Base-by-base conservation (phyloP, 92 coral and sea anemone genomes). In the Virgularia gustaviana region DNA sequence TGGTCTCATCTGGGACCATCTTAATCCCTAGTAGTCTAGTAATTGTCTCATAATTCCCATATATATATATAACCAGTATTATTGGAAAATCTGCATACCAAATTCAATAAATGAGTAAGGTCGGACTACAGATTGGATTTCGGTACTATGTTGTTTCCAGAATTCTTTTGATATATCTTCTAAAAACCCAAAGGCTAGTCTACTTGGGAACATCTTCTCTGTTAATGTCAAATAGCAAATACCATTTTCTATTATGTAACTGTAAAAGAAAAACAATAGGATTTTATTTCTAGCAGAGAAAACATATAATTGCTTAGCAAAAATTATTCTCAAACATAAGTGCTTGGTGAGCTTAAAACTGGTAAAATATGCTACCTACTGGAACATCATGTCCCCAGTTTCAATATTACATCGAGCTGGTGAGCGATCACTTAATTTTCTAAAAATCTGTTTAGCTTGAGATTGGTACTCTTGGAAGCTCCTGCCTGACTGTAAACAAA, bases 351-450 rank as follows among this genome's bases (percentile, higher is more conserved):
- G n/a, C n/a, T n/a, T n/a, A n/a, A n/a, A n/a, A n/a, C n/a, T n/a
- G n/a, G n/a, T n/a, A n/a, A n/a, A n/a, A 9, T 9, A 0, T 6
- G 20, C 9, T 58, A 86, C 96, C 83, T 42, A 89, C 96, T 94
- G 99, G 56, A 94, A 94, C 99, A 94, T 94, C 99, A 89, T 94
- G 43, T 67, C 58, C 42, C 94, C 90, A 18, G 96, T 79, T 57
- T 94, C 99, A 70, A 94, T 94, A 76, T 91, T 94, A 61, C 99
- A 89, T 52, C 90, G 86, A 35, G 96, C 96, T 20, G 99, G 99
- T 12, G 99, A 94, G 63, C 86, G 96, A 43, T 89, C 91, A 37
- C 85, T 87, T 64, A 94, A 76, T 57, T 89, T 94, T 58, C 96
- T 85, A 78, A 94, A 94, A 76, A 91, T 71, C 74, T 89, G 49